Conservation (phyloP, 2,113 vertebrate genomes). For the Acanthisitta chloris region DNA sequence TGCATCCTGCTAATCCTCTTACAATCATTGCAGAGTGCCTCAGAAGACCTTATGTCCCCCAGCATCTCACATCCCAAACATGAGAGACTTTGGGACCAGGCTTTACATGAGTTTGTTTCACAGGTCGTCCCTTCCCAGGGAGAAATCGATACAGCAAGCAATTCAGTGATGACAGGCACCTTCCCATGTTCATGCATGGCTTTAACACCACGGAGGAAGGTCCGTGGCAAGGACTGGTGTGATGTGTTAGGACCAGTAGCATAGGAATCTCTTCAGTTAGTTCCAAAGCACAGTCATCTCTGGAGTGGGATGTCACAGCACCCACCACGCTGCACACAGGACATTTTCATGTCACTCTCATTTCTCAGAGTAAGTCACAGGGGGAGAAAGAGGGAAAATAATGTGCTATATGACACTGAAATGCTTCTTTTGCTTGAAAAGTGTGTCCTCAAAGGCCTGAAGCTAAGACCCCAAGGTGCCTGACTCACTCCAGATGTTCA, state of each 20-base stretch:
- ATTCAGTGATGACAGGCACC: neutral
- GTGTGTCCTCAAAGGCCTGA: neutral
- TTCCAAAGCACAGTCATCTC: neutral
- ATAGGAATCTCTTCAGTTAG: neutral
- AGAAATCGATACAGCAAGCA: neutral
- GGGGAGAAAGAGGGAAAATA: neutral
- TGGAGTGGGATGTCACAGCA: neutral
- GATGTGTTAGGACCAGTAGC: neutral
- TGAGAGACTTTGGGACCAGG: neutral
- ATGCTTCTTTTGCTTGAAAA: neutral
- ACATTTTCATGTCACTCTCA: neutral
- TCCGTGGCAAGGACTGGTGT: neutral
- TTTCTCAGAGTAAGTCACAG: conserved; percentile 19
- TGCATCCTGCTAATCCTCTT: neutral
- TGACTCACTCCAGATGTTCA: neutral
- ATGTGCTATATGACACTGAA: neutral
- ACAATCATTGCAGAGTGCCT: neutral
- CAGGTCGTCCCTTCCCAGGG: neutral
- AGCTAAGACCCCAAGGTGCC: neutral
- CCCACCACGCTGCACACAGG: neutral
- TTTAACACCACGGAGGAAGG: neutral
- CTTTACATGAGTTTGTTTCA: neutral
- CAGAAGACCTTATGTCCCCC: neutral
- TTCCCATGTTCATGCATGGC: neutral
- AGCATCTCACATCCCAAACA: neutral